Percentiles rank a stretch among this genome's conserved stretches.
Conservation (phyloP, 2,888 invertebrate genomes). For the Antheraea assamensis region DNA sequence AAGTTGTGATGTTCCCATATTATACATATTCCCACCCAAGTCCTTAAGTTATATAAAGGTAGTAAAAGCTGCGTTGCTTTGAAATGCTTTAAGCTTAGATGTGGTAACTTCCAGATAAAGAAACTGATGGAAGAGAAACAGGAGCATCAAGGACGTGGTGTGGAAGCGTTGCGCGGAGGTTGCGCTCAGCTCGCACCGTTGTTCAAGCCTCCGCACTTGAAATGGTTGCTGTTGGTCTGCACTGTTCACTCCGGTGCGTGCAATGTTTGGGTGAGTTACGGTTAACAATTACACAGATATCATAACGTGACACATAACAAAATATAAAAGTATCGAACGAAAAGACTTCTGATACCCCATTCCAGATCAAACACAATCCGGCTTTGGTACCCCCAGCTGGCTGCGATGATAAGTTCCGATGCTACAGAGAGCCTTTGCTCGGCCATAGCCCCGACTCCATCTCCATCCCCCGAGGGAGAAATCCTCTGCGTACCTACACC, state of each 20-base stretch:
- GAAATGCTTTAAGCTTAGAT: not conserved
- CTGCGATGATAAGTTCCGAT: conserved; percentile 83
- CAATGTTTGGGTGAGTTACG: conserved; percentile 67
- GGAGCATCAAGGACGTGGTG: conserved; percentile 58
- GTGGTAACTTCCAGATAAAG: conserved; percentile 59
- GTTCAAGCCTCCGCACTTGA: conserved; percentile 83
- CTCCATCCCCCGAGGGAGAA: conserved; percentile 26
- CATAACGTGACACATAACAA: no score
- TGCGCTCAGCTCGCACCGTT: conserved; percentile 84
- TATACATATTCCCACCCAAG: no score
- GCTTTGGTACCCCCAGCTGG: conserved; percentile 93
- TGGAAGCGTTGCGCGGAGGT: conserved; percentile 81
- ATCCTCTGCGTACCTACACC: conserved; percentile 60
- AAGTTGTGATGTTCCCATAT: no score
- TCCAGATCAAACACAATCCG: conserved; percentile 89
- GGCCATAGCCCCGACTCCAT: conserved; percentile 56
- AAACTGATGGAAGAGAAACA: conserved; percentile 65
- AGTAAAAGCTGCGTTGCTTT: not conserved
- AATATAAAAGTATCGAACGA: no score
- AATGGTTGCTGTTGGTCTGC: conserved; percentile 84
- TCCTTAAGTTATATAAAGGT: no score
- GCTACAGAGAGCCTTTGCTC: conserved; percentile 60
- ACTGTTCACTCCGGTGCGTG: conserved; percentile 64
- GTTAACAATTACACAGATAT: no score
- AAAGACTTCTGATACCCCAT: not conserved